Conservation (phyloP, 2,797 vertebrate genomes). For the Silurus lanzhouensis region DNA sequence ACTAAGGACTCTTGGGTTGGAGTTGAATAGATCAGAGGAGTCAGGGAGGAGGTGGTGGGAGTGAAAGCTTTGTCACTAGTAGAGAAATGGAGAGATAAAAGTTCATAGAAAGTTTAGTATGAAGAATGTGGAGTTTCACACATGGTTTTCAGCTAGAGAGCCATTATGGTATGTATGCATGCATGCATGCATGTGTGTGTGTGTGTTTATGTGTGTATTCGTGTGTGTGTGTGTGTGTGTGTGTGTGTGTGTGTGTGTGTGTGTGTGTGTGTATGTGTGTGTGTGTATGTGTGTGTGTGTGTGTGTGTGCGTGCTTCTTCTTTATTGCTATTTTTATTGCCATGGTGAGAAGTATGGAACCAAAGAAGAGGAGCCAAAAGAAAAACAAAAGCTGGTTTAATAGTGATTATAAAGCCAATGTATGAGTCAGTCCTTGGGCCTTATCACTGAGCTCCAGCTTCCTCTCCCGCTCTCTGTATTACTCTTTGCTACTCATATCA, state of each 20-base stretch:
- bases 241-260: background rate
- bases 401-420: conserved; percentile 60
- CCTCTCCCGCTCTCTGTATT: conserved; percentile 48
- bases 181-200: too few species aligned
- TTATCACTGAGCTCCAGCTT: conserved; percentile 71
- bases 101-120: background rate
- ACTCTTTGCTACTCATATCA: conserved; percentile 38
- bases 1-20: background rate
- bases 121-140: background rate
- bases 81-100: background rate
- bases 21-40: background rate
- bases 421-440: conserved; percentile 52
- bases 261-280: background rate
- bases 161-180: background rate
- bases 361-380: conserved; percentile 53
- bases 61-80: background rate
- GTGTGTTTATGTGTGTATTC: too few species aligned
- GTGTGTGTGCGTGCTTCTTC: conserved; percentile 10
- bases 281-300: conserved; percentile 1
- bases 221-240: conserved; percentile 1
- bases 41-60: background rate
- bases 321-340: conserved; percentile 27
- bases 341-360: conserved; percentile 54
- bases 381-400: conserved; percentile 61
- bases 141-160: background rate